Percentiles rank a stretch among this genome's conserved stretches.
Evolutionary conservation across 2,113 vertebrate genomes (phyloP).

Genomic region (Microtus ochrogaster): DNA sequence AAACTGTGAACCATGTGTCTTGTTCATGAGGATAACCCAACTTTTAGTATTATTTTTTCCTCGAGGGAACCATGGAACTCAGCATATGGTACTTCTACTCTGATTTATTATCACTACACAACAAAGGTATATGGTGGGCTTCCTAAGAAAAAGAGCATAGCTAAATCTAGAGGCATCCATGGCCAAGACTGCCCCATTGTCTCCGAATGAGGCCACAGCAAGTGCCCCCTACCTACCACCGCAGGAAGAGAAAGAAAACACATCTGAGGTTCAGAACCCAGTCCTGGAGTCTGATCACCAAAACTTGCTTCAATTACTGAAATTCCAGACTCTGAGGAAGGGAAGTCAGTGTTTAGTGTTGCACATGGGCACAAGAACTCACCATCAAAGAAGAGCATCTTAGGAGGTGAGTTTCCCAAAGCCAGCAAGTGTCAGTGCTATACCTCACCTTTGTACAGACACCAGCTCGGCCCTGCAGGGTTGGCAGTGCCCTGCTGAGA

Average conservation of each 20-base stretch:
- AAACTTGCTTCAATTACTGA: neutral
- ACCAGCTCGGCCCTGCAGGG: neutral
- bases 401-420: conserved; percentile 15
- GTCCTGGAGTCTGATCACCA: neutral
- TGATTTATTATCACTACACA: neutral
- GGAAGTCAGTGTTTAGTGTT: neutral
- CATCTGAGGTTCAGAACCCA: neutral
- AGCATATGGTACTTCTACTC: neutral
- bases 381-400: neutral
- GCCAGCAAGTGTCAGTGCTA: neutral
- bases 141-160: neutral
- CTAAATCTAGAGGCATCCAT: neutral
- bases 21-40: neutral
- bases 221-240: neutral
- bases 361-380: neutral
- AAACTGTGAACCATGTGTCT: conserved; percentile 37
- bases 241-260: neutral
- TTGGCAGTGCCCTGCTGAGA: neutral
- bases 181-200: neutral
- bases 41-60: neutral
- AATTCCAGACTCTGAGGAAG: neutral
- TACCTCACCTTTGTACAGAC: neutral
- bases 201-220: neutral
- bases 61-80: neutral
- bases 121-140: neutral